A percentile compares a stretch with the other conserved stretches of the same genome.
Evolutionary conservation across 2,797 vertebrate species (phyloP).

Genomic region (Poeciliopsis turneri): DNA sequence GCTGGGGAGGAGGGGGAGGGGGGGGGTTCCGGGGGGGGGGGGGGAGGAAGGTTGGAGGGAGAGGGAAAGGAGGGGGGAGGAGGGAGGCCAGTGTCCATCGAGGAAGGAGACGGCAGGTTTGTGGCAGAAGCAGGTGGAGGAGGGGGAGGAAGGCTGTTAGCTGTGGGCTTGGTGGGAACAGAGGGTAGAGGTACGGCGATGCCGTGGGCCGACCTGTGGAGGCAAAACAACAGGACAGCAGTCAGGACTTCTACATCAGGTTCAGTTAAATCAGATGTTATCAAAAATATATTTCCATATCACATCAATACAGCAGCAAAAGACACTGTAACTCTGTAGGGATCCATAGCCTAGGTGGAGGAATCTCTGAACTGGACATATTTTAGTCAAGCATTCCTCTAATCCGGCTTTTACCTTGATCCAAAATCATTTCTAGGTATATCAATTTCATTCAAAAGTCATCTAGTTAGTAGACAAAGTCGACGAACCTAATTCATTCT

Average conservation of each 20-base stretch:
- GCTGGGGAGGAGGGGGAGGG: neutral
- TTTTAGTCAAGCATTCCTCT: neutral
- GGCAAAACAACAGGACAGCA: neutral
- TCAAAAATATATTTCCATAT: neutral
- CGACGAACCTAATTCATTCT: neutral
- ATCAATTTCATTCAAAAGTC: neutral
- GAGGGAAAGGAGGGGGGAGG: slow-evolving; percentile 50
- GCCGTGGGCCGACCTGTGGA: slow-evolving; percentile 66
- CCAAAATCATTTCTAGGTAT: neutral
- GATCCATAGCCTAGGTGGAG: neutral
- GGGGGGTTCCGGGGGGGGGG: neutral
- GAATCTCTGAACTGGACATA: neutral
- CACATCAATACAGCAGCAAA: neutral
- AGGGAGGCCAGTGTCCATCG: slow-evolving; percentile 26
- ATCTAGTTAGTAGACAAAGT: neutral
- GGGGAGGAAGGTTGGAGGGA: slow-evolving; percentile 45
- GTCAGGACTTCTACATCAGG: neutral
- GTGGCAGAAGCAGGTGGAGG: slow-evolving; percentile 41
- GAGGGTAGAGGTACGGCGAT: slow-evolving; percentile 80
- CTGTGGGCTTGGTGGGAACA: slow-evolving; percentile 56
- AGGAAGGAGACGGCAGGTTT: slow-evolving; percentile 38
- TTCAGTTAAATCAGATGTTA: neutral
- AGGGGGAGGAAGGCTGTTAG: slow-evolving; percentile 43
- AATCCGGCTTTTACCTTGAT: neutral
- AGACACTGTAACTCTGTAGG: neutral